Percentiles rank a stretch among this genome's conserved stretches.
Conservation (phyloP, 2,113 vertebrate genomes). For the Hystrix brachyura region DNA sequence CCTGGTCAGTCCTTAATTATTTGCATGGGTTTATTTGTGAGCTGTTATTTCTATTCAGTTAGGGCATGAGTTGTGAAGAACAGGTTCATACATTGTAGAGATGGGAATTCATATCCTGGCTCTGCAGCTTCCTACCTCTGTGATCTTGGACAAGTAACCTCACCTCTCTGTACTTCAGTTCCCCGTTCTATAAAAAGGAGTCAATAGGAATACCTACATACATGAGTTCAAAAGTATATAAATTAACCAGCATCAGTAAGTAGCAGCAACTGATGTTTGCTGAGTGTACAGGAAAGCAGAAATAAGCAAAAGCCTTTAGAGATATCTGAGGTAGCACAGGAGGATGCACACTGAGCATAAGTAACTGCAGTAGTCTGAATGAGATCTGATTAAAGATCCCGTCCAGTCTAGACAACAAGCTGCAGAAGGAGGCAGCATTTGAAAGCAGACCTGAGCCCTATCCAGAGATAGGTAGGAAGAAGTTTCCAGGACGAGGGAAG, state of each 20-base stretch:
- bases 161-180: constrained; percentile 5
- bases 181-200: constrained; percentile 1
- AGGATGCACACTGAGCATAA: not conserved
- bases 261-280: constrained; percentile 2
- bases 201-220: not conserved
- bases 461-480: not conserved
- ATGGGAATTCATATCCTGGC: not conserved
- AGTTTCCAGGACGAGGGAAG: not conserved
- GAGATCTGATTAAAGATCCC: not conserved
- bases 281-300: not conserved
- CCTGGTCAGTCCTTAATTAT: not conserved
- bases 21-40: not conserved
- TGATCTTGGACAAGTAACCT: constrained; percentile 12
- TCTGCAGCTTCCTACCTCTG: not conserved
- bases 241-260: not conserved
- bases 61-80: not conserved
- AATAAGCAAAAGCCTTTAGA: constrained; percentile 15
- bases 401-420: not conserved
- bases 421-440: not conserved
- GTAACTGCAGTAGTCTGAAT: not conserved
- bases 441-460: not conserved
- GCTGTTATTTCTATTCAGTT: not conserved
- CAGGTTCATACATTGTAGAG: not conserved
- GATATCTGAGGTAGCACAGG: not conserved
- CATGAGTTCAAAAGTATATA: not conserved